Base-by-base conservation (phyloP, 2,888 invertebrate species). In the Drosophila colorata region DNA sequence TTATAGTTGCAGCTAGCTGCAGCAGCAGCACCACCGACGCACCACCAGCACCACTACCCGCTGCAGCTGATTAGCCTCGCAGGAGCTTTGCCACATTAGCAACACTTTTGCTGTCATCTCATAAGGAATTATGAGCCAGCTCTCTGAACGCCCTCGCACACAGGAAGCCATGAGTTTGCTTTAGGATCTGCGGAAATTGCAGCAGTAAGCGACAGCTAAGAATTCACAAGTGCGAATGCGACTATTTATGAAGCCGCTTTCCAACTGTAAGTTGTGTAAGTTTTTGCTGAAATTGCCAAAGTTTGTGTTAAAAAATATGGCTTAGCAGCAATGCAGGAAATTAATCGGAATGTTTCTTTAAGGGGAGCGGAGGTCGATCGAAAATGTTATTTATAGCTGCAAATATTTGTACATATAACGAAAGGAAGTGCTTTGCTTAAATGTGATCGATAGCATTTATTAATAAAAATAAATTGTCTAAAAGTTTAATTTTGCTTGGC, bases 1-100 rank as follows among this genome's bases (percentile, higher is more conserved):
- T 90, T 90, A 90, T 87, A 88, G 87, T 87, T 88, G 81, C 80
- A 78, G 64, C 55, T 72, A 61, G 71, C 65, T 72, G 70, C 78
- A 11, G 33, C 11, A 31, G 31, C 13, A 13, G 11, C 33, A 33
- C 9, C 28, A 8, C 2, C 2, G 28, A 28, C 25, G 25, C 25
- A 25, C 25, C 25, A 7, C 25, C 25, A 25, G 7, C 25, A n/a
- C n/a, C n/a, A n/a, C n/a, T n/a, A 20, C 20, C 4, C 28, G 33
- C 11, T 63, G 73, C 72, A 55, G 67, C 74, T 87, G 87, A 81
- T 87, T 87, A 84, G 84, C 84, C 87, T 69, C 48, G 52, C 14
- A 67, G 72, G 51, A 69, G 49, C 69, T 78, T 74, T 72, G 73
- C 80, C 78, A 80, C 78, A 83, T 82, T 85, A 85, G 80, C 77